Conservation (phyloP, 2,797 vertebrate species). For the Takifugu rubripes region DNA sequence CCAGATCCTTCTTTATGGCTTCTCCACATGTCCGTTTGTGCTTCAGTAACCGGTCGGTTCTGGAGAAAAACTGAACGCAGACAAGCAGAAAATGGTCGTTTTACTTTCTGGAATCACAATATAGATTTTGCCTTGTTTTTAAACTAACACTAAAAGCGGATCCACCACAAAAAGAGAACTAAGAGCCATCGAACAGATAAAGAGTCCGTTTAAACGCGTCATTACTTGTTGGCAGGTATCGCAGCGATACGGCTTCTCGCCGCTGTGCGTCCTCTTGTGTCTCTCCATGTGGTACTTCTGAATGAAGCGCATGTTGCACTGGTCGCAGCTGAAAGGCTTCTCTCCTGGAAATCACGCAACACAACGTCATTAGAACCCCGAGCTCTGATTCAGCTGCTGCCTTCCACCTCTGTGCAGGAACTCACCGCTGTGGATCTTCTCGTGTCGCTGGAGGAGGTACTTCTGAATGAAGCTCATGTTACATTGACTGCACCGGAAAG, state of each 20-base stretch:
- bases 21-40: constrained; percentile 99
- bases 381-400: no score
- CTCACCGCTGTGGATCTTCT: constrained; percentile 97
- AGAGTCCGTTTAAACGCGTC: no score
- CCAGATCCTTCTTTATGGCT: constrained; percentile 94
- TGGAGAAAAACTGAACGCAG: constrained; percentile 88
- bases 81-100: not conserved
- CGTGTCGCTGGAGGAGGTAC: constrained; percentile 94
- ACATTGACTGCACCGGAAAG: constrained; percentile 99
- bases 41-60: constrained; percentile 98
- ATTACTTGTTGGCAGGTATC: constrained; percentile 94
- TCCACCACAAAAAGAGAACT: no score
- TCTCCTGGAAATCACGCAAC: constrained; percentile 75
- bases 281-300: constrained; percentile 99
- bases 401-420: not conserved
- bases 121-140: no score
- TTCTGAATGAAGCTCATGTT: constrained; percentile 99
- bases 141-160: no score
- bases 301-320: constrained; percentile 99
- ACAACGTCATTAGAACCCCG: not conserved
- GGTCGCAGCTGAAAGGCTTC: constrained; percentile 98
- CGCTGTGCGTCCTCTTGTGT: constrained; percentile 98
- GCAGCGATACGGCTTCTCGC: constrained; percentile 99
- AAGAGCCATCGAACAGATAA: not conserved
- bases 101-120: not conserved